phyloP scores from a whole-genome alignment of 2,113 vertebrate genomes.

The Amphiprion percula region DNA sequence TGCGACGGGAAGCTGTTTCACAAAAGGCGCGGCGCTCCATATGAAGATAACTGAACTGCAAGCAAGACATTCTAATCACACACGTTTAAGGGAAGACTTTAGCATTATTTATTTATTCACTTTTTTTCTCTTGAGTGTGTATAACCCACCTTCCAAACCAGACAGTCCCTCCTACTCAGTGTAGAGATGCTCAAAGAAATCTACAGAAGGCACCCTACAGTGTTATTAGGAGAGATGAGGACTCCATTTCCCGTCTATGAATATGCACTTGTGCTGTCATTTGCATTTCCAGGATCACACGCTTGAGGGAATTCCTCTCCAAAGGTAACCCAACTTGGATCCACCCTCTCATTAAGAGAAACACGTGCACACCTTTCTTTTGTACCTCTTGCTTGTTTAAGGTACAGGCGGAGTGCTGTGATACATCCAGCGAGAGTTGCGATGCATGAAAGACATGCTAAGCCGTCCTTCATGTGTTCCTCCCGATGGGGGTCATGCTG shows the following conservation, averaged over 20 bases:
- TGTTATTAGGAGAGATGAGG: constrained; percentile 56
- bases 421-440: constrained; percentile 60
- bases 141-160: constrained; percentile 50
- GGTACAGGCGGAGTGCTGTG: constrained; percentile 58
- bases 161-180: constrained; percentile 51
- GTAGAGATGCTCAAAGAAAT: constrained; percentile 49
- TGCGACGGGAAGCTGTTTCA: constrained; percentile 9
- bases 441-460: constrained; percentile 75
- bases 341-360: constrained; percentile 64
- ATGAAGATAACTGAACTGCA: constrained; percentile 34
- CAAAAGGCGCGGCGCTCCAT: constrained; percentile 9
- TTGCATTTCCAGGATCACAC: constrained; percentile 66
- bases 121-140: constrained; percentile 22
- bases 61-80: constrained; percentile 48
- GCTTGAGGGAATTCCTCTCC: constrained; percentile 61
- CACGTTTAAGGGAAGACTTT: constrained; percentile 38
- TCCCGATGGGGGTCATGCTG: constrained; percentile 72
- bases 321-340: constrained; percentile 49
- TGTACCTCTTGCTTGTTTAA: constrained; percentile 63
- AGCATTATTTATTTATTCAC: constrained; percentile 47
- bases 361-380: constrained; percentile 20
- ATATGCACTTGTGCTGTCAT: constrained; percentile 64
- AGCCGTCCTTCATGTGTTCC: constrained; percentile 75
- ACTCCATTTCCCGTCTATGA: constrained; percentile 60
- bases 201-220: constrained; percentile 37